Evolutionary conservation across 2,113 vertebrate genomes (phyloP).

Genomic region (Gnathonemus echidnorhynchus): DNA sequence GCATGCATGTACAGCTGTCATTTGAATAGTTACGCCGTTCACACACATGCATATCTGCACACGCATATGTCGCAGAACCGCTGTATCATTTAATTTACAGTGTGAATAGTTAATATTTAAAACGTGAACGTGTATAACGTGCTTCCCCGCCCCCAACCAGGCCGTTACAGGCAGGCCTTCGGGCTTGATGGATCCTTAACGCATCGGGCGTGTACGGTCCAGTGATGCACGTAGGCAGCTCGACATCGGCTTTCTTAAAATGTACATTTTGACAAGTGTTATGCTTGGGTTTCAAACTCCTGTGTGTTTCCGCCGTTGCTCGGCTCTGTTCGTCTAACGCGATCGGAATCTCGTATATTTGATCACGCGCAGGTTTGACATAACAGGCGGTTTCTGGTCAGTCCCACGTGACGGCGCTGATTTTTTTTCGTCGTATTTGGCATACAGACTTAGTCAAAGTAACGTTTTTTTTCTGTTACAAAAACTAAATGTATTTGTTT

Average conservation of each 20-base stretch:
- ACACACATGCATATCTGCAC: neutral
- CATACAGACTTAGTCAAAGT: neutral
- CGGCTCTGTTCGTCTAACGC: neutral
- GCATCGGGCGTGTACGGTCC: neutral
- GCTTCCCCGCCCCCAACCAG: neutral
- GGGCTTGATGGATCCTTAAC: neutral
- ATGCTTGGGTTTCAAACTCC: neutral
- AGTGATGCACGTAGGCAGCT: neutral
- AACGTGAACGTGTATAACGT: neutral
- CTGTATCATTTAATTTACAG: neutral
- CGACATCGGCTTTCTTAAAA: neutral
- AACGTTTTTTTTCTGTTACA: neutral
- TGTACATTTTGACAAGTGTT: neutral
- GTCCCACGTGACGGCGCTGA: neutral
- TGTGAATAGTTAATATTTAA: neutral
- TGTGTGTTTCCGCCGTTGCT: neutral
- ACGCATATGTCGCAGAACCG: neutral
- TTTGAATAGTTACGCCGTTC: neutral
- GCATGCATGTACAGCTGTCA: neutral
- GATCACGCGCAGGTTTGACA: neutral
- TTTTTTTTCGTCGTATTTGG: neutral
- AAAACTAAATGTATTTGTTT: neutral
- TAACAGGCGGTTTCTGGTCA: neutral
- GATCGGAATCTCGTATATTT: neutral
- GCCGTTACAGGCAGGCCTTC: neutral